Conservation (phyloP, 2,113 vertebrate genomes). For the Oncorhynchus gorbuscha region DNA sequence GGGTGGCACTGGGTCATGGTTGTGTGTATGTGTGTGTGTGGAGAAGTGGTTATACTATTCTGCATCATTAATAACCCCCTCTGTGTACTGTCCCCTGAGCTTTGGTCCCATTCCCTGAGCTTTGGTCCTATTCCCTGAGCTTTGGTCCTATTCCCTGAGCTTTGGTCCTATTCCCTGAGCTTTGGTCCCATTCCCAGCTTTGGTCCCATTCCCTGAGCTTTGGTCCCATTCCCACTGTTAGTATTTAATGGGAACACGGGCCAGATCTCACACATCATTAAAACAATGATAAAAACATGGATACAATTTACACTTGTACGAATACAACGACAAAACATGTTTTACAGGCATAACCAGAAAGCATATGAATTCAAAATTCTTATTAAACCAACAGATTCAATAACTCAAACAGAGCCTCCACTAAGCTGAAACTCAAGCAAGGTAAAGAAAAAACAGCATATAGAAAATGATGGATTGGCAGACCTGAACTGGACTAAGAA, state of each 20-base stretch:
- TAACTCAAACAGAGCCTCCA: background rate
- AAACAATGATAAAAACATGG: background rate
- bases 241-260: background rate
- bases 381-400: background rate
- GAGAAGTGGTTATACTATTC: background rate
- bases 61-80: slow-evolving; percentile 34
- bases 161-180: no score
- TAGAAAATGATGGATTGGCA: background rate
- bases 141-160: slow-evolving; percentile 6
- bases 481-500: background rate
- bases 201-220: slow-evolving; percentile 4
- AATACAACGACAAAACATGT: background rate
- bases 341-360: background rate
- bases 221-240: background rate
- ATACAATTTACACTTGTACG: background rate
- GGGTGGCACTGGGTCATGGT: background rate
- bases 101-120: slow-evolving; percentile 5
- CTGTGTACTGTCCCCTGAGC: background rate
- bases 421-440: background rate
- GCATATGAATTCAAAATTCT: background rate
- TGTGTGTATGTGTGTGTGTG: slow-evolving; percentile 6
- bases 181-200: slow-evolving; percentile 6
- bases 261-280: background rate
- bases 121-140: slow-evolving; percentile 3
- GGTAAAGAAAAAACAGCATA: background rate